A percentile compares a stretch with the other conserved stretches of the same genome.
These are phyloP conservation scores for Pyxicephalus adspersus DNA, from an alignment of 2,113 vertebrate genomes.

Conservation along the genomic window DNA sequence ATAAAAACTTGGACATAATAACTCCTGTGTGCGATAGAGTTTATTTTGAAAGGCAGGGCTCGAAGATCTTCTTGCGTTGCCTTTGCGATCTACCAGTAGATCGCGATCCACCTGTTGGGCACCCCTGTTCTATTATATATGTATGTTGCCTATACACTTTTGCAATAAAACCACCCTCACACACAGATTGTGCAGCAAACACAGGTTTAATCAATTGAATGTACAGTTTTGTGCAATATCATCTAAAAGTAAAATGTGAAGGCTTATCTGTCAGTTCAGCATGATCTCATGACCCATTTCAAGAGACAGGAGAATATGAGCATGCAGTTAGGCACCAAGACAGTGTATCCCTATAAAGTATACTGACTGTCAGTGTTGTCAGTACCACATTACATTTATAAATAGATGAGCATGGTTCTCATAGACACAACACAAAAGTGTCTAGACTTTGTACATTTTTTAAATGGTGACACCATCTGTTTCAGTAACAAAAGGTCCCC, in stretches of 20 bases:
- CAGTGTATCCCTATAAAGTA: neutral
- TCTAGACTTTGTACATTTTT: conserved; percentile 48
- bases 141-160: no score
- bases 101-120: no score
- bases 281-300: neutral
- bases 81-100: no score
- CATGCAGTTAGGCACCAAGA: neutral
- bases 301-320: neutral
- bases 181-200: no score
- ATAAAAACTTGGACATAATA: no score
- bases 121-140: no score
- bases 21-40: no score
- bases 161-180: no score
- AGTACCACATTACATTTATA: conserved; percentile 18
- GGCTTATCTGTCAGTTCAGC: neutral
- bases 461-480: conserved; percentile 23
- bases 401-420: conserved; percentile 22
- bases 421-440: conserved; percentile 6
- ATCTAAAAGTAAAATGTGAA: neutral
- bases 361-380: conserved; percentile 2
- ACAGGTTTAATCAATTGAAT: no score
- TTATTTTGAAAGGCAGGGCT: no score
- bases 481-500: conserved; percentile 38
- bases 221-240: no score
- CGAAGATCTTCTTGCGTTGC: no score